Percentiles rank a stretch among this genome's conserved stretches.
Conservation (phyloP, 2,888 invertebrate genomes). For the Parnassius apollo region DNA sequence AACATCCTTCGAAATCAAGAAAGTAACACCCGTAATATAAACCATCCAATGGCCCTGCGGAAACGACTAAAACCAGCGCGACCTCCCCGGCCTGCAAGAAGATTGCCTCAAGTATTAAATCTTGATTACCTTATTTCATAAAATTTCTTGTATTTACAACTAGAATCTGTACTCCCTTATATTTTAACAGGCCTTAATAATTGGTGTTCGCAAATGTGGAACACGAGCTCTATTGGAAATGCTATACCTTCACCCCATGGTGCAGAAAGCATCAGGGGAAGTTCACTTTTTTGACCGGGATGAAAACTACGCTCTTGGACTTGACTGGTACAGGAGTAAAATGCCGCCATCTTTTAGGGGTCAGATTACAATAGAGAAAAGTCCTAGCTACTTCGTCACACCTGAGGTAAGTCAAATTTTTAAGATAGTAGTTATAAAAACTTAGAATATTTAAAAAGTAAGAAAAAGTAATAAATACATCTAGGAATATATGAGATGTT, state of each 20-base stretch:
- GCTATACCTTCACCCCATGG: conserved; percentile 95
- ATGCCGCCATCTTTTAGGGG: conserved; percentile 96
- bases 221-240: conserved; percentile 98
- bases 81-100: conserved; percentile 64
- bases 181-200: conserved; percentile 88
- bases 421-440: not conserved
- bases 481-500: too few species aligned
- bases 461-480: too few species aligned
- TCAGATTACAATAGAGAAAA: conserved; percentile 98
- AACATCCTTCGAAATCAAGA: conserved; percentile 71
- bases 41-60: conserved; percentile 71
- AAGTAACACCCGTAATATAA: conserved; percentile 68
- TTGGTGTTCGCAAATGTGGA: conserved; percentile 98
- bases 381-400: conserved; percentile 98
- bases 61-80: conserved; percentile 64
- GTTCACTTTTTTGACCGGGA: conserved; percentile 98
- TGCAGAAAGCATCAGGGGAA: conserved; percentile 96
- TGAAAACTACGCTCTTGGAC: conserved; percentile 93
- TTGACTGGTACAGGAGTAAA: conserved; percentile 96
- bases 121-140: conserved; percentile 7
- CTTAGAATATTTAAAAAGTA: too few species aligned
- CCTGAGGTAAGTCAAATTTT: conserved; percentile 85
- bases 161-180: not conserved
- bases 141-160: not conserved
- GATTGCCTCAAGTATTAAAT: conserved; percentile 79